Base-by-base conservation (phyloP, 2,113 vertebrate species). In the Siniperca knerii region DNA sequence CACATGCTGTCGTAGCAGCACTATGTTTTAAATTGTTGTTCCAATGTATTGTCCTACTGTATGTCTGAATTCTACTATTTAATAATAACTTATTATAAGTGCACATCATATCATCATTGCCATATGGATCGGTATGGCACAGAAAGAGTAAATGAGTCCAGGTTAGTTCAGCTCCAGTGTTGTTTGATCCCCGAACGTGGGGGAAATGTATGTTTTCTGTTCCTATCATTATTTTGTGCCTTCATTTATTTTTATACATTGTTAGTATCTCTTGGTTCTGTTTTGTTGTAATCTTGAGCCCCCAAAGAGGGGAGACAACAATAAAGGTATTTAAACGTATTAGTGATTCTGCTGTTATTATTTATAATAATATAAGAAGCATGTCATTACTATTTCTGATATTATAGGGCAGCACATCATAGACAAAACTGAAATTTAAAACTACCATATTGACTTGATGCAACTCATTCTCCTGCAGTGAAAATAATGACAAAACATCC, bases 191-290 rank as follows among this genome's bases (percentile, higher is more conserved):
- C 25, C 13, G 20, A 33, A 82, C 18, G 20, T 6, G 25, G 35
- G 52, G 57, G 48, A 67, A 81, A 72, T 85, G 64, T 35, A 52
- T 74, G 55, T 69, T 83, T 67, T 84, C 61, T 83, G 29, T 81
- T 80, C 13, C 50, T 89, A 15, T 85, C 4, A 25, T 82, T 75
- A 60, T 84, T 78, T 33, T 71, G 25, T 82, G 86, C 57, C 18
- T 86, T 92, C 84, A 92, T 93, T 92, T 95, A 96, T 95, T 95
- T 95, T 95, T 96, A 57, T 95, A 95, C 82, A 75, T 16, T 62
- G 77, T 75, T 64, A 3, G 13, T 88, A 54, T 66, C 15, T 46
- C 21, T 81, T 73, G 25, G 20, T 78, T 65, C 40, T 87, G 66
- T 80, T 84, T 81, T 79, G 48, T 87, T 89, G 58, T 71, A 75